Base-by-base conservation (phyloP, 37 sponge, comb jelly and placozoan species). In the Lycopodina hypogea region DNA sequence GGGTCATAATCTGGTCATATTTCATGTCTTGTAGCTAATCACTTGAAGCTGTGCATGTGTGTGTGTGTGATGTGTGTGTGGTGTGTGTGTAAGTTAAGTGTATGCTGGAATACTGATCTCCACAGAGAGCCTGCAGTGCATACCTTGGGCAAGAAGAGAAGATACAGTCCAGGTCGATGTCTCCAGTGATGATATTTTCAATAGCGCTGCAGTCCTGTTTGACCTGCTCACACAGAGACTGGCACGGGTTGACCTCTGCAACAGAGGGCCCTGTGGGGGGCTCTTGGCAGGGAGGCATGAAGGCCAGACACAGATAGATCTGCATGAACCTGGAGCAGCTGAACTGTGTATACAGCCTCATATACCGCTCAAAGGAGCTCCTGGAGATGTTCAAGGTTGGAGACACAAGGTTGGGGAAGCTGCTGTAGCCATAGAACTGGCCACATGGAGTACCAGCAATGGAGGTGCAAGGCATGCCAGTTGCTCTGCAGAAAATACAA, bases 281-380 rank as follows among this genome's bases (percentile, higher is more conserved):
- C 6, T 64, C 55, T 1, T 30, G 37, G 66, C 84, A 84, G 2
- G 19, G 35, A 3, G 84, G 84, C 19, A 70, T 30, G 23, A 84
- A 32, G 50, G 84, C 36, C 50, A 76, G 70, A 76, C 84, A 84
- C 15, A 84, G 17, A 34, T 59, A 69, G 23, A 84, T 29, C 7
- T 53, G 12, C 3, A 55, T 30, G 26, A 59, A 69, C 3, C 2
- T 2, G 18, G 84, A 84, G 35, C 84, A 84, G 42, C 40, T 26
- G 22, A 57, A 21, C 30, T 2, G 12, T 17, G 32, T 48, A 41
- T n/a, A 45, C n/a, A 50, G 18, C 7, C 48, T 9, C 7, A 22
- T 23, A 73, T 85, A 78, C 32, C 17, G 0, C 0, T 0, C 4
- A 22, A 73, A 2, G 0, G 18, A 3, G 19, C 22, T 62, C 11